Conservation (phyloP, 2,113 vertebrate species). For the Eonycteris spelaea region DNA sequence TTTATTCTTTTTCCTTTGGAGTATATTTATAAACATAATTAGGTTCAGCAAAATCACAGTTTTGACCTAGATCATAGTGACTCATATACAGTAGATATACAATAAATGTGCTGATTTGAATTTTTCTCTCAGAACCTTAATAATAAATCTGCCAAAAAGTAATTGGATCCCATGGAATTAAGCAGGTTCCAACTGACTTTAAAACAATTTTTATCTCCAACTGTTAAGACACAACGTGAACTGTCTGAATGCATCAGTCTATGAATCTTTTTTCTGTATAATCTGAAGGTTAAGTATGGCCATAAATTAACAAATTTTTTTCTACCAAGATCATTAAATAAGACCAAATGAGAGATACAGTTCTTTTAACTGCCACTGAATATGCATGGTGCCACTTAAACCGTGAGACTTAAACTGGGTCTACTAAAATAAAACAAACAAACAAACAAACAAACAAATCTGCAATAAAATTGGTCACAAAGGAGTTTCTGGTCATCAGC, state of each 20-base stretch:
- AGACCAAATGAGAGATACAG: not conserved
- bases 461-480: not conserved
- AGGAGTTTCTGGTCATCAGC: not conserved
- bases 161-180: not conserved
- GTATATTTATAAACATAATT: slow-evolving; percentile 9
- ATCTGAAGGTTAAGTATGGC: not conserved
- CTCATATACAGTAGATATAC: not conserved
- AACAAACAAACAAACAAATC: not conserved
- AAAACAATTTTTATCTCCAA: not conserved
- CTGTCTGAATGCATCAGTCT: not conserved
- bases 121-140: not conserved
- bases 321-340: not conserved
- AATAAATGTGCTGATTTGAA: not conserved
- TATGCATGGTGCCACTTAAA: not conserved
- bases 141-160: not conserved
- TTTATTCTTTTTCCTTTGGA: not conserved
- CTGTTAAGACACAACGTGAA: not conserved
- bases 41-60: not conserved
- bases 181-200: not conserved
- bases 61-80: not conserved
- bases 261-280: not conserved
- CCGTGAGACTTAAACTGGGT: not conserved
- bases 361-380: not conserved
- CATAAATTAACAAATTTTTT: not conserved
- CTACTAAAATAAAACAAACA: not conserved